A percentile compares a stretch with the other conserved stretches of the same genome.
These are phyloP conservation scores for Bos indicus DNA, from an alignment of 2,113 vertebrate genomes.

Conservation along the genomic window DNA sequence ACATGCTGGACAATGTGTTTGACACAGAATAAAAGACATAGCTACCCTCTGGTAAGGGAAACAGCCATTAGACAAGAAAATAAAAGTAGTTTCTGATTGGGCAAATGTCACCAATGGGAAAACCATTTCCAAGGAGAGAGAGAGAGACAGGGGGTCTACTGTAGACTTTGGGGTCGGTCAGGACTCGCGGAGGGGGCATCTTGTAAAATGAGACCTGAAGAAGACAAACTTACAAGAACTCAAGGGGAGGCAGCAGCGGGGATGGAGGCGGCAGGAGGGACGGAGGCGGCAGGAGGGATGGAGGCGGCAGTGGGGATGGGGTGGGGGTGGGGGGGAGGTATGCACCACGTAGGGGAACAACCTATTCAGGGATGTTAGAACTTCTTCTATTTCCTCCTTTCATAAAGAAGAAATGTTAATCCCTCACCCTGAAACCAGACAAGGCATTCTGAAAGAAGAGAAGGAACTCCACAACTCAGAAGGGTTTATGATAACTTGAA, in stretches of 20 bases:
- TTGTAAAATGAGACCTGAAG: not conserved
- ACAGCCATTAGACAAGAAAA: not conserved
- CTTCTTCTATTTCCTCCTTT: not conserved
- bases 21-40: not conserved
- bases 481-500: not conserved
- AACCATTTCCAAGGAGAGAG: not conserved
- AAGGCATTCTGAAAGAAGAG: not conserved
- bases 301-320: accelerated
- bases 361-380: not conserved
- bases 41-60: not conserved
- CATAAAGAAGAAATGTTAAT: not conserved
- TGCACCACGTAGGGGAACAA: accelerated
- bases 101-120: not conserved
- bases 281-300: too few relatives aligned
- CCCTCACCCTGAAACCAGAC: not conserved
- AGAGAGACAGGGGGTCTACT: not conserved
- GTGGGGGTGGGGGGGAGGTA: not conserved
- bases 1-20: not conserved
- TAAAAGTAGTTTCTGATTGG: not conserved
- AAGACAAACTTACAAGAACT: not conserved
- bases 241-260: not conserved
- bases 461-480: not conserved
- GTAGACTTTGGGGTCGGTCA: not conserved
- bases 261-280: accelerated
- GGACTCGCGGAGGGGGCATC: not conserved